These are phyloP conservation scores for Chironomus tepperi DNA, from an alignment of 1,140 invertebrate genomes.

Conservation along the genomic window DNA sequence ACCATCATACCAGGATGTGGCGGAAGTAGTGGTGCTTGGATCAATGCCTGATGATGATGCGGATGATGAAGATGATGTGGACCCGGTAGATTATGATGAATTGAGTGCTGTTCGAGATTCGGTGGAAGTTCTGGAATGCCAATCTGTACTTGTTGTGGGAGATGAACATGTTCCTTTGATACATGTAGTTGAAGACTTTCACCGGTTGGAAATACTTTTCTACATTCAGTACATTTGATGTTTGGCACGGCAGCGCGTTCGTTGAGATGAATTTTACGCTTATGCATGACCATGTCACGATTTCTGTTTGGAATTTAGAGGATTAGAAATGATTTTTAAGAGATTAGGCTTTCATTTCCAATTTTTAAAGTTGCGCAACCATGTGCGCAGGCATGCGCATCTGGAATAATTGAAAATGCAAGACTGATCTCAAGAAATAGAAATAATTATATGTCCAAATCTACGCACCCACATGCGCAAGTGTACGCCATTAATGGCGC, in stretches of 20 bases:
- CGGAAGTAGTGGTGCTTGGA: background rate
- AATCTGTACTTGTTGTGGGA: background rate
- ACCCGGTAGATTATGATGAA: conserved; percentile 7
- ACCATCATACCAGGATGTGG: background rate
- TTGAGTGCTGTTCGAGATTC: background rate
- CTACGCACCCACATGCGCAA: too few relatives aligned
- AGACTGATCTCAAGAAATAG: too few relatives aligned
- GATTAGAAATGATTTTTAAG: too few relatives aligned
- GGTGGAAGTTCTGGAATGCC: background rate
- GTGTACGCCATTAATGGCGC: too few relatives aligned
- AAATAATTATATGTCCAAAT: too few relatives aligned
- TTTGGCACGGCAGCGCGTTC: conserved; percentile 29
- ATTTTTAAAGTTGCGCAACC: too few relatives aligned
- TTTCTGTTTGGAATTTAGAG: too few relatives aligned
- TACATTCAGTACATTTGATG: conserved; percentile 39
- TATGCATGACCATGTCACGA: conserved; percentile 44
- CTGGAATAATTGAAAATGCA: too few relatives aligned
- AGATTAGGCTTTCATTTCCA: too few relatives aligned
- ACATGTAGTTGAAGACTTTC: background rate
- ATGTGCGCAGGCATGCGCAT: too few relatives aligned
- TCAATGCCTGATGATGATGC: background rate
- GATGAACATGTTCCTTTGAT: background rate
- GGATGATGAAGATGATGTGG: conserved; percentile 13
- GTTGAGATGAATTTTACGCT: conserved; percentile 34
- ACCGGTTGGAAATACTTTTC: conserved; percentile 35